These are phyloP conservation scores for Pachycephala philippinensis DNA, from an alignment of 2,113 vertebrate genomes.

Conservation along the genomic window DNA sequence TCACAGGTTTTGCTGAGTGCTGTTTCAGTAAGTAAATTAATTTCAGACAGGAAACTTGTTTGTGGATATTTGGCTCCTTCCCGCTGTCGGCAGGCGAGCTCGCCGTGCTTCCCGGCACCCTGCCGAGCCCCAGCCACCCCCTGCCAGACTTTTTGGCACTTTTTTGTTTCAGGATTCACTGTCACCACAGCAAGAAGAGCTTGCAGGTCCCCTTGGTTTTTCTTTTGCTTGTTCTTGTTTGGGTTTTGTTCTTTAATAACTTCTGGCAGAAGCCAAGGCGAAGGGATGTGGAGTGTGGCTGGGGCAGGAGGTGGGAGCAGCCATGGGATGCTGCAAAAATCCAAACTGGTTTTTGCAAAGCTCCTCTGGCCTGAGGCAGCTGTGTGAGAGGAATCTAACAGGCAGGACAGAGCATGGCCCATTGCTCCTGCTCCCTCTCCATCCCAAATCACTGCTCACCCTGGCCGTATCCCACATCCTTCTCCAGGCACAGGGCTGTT, in stretches of 20 bases:
- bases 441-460: not conserved
- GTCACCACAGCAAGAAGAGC: not conserved
- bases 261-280: not conserved
- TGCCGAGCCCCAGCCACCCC: not conserved
- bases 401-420: not conserved
- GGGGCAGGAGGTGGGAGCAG: not conserved
- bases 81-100: not conserved
- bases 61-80: constrained; percentile 28
- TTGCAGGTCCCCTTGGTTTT: not conserved
- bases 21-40: constrained; percentile 60
- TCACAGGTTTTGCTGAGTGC: constrained; percentile 56
- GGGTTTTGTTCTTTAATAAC: not conserved
- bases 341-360: not conserved
- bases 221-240: not conserved
- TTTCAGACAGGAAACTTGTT: constrained; percentile 20
- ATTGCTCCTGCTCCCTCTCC: not conserved
- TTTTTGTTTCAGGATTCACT: not conserved
- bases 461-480: not conserved
- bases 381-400: rapidly evolving
- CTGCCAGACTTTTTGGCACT: rapidly evolving
- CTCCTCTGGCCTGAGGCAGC: rapidly evolving
- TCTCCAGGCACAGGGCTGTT: not conserved
- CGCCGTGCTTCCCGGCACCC: rapidly evolving
- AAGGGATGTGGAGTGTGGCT: not conserved
- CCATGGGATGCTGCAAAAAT: not conserved